Evolutionary conservation across 2,113 vertebrate species (phyloP), one percentile per base, ranked within the genome.

Genomic region (Saccopteryx leptura): DNA sequence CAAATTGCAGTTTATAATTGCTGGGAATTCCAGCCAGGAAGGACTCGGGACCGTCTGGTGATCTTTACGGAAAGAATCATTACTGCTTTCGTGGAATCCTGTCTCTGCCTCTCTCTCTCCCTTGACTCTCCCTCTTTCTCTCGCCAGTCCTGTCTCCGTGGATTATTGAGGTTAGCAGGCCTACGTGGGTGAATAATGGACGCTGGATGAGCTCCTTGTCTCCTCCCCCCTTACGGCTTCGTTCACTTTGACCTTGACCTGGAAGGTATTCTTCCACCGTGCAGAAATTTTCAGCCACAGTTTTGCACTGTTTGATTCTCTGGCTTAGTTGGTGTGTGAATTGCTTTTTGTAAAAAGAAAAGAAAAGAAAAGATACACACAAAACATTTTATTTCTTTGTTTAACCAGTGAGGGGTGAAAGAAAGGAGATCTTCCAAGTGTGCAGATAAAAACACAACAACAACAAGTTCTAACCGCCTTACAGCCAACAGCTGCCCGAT

Each of bases 331-430:
- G 68, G 84, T 66, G 8, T 74, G 68, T 88, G 95, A 90, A 72
- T 84, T 96, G 71, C 52, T 96, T 90, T 87, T 60, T 71, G 39
- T 39, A 39, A 39, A 39, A 39, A 39, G 39, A 39, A 39, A 39
- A 39, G 39, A 2, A 39, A 39, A 39, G 39, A 21, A 39, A 79
- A 79, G 72, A 66, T 14, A 58, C 26, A 48, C 15, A 76, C 83
- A 93, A 78, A 91, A 94, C 46, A 95, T 96, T 96, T 96, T 93
- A 39, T 95, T 86, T 79, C 2, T 18, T 97, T 97, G 11, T 87
- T 97, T 74, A 97, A 96, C 95, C 97, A 97, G 78, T 90, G 81
- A 97, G 5, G 39, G 88, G 17, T 31, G 79, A 90, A 96, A 96
- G 96, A 95, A 93, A 93, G 61, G 89, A 80, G 48, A 75, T 89